These are phyloP conservation scores for Seriola aureovittata DNA, from an alignment of 2,113 vertebrate species.

Conservation along the genomic window DNA sequence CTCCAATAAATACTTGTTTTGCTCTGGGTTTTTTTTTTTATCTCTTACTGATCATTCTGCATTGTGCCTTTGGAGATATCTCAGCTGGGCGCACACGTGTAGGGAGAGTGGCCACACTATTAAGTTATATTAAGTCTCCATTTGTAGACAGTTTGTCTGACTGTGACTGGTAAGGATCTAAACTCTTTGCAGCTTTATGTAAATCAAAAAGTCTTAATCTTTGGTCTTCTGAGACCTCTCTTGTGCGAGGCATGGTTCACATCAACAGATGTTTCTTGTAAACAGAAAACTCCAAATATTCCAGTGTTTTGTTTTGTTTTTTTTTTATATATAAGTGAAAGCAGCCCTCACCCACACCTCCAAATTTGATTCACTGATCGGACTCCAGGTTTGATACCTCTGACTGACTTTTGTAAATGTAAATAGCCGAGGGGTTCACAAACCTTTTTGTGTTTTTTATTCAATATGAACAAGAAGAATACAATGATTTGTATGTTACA, in stretches of 20 bases:
- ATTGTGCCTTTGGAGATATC: not conserved
- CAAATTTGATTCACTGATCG: not conserved
- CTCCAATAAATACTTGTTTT: not conserved
- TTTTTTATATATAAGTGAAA: too few species aligned
- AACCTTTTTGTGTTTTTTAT: too few species aligned
- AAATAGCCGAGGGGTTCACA: not conserved
- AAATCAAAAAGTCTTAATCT: not conserved
- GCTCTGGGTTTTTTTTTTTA: not conserved
- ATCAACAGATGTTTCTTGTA: not conserved
- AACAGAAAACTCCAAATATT: not conserved
- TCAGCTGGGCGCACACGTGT: not conserved
- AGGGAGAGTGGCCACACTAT: not conserved
- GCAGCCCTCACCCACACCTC: not conserved
- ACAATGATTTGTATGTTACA: too few species aligned
- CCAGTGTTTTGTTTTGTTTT: too few species aligned
- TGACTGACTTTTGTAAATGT: not conserved
- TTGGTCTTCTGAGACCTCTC: not conserved
- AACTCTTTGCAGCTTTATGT: not conserved
- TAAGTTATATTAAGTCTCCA: not conserved
- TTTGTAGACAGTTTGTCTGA: not conserved
- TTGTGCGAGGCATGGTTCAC: not conserved
- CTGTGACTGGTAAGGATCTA: not conserved
- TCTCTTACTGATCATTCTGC: not conserved
- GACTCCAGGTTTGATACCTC: not conserved
- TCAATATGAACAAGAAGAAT: too few species aligned